Evolutionary conservation across 1,140 invertebrate species (phyloP).

Genomic region (Andrena cerasifolii): DNA sequence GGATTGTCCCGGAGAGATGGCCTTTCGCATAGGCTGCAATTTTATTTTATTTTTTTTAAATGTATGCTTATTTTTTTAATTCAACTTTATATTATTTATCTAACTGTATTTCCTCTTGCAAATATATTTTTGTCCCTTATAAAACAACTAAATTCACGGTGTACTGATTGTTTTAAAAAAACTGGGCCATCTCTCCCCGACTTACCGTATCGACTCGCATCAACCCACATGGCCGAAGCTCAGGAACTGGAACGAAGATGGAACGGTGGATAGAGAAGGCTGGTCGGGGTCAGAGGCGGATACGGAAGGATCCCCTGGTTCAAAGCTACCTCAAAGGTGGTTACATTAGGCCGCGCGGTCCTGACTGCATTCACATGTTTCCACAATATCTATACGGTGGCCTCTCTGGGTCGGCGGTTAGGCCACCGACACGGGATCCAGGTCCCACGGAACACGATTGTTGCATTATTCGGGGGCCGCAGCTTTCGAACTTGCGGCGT

Average conservation of each 20-base stretch:
- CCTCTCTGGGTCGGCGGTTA: slow-evolving; percentile 47
- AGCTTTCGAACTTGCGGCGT: slow-evolving; percentile 78
- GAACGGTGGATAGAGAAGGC: slow-evolving; percentile 20
- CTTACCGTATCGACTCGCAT: no score
- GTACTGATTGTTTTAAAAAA: no score
- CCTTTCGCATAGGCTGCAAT: no score
- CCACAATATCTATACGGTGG: slow-evolving; percentile 45
- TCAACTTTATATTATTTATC: no score
- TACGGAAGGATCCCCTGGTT: slow-evolving; percentile 44
- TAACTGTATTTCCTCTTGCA: no score
- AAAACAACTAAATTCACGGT: no score
- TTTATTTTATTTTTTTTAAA: no score
- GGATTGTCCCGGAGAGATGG: no score
- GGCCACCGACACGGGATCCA: slow-evolving; percentile 56
- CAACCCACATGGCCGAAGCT: background rate
- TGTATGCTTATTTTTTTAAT: no score
- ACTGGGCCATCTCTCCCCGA: no score
- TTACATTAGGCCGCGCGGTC: slow-evolving; percentile 62
- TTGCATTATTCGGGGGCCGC: slow-evolving; percentile 78
- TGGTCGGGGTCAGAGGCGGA: slow-evolving; percentile 53
- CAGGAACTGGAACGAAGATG: slow-evolving; percentile 38
- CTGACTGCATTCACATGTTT: slow-evolving; percentile 62
- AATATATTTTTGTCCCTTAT: no score
- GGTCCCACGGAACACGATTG: slow-evolving; percentile 74
- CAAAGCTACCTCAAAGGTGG: slow-evolving; percentile 69